Percentiles rank a stretch among this genome's conserved stretches.
Evolutionary conservation across 2,113 vertebrate genomes (phyloP).

Genomic region (Tachysurus vachellii): DNA sequence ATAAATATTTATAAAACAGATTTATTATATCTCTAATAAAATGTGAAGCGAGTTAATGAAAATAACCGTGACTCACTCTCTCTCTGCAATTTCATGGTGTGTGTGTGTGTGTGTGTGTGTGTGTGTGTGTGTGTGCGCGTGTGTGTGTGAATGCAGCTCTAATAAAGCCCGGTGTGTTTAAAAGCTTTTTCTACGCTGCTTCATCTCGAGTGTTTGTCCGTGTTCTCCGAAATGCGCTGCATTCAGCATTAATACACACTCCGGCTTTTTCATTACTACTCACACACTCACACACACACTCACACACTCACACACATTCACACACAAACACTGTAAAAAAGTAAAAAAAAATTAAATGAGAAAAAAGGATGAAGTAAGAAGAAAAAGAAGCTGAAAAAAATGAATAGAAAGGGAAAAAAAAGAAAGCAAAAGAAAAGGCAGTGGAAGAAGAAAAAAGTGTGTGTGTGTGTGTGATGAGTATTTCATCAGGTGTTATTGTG

Average conservation of each 20-base stretch:
- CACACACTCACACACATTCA: conserved; percentile 8
- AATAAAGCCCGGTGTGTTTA: no score
- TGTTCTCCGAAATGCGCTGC: no score
- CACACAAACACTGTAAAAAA: not conserved
- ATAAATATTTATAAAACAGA: conserved; percentile 19
- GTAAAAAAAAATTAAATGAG: conserved; percentile 1
- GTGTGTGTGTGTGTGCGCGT: conserved; percentile 34
- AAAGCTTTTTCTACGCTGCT: conserved; percentile 4
- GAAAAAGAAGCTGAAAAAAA: not conserved
- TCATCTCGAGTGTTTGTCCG: no score
- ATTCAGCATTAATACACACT: no score
- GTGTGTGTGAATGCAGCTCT: not conserved
- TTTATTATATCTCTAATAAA: conserved; percentile 26
- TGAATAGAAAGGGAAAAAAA: not conserved
- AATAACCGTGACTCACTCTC: not conserved
- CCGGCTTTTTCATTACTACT: conserved; percentile 41
- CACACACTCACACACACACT: conserved; percentile 10
- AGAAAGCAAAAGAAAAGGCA: not conserved
- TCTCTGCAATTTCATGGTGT: not conserved
- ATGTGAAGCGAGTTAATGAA: conserved; percentile 19
- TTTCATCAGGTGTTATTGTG: conserved; percentile 12
- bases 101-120: conserved; percentile 46
- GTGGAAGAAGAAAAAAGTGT: not conserved
- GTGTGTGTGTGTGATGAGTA: not conserved
- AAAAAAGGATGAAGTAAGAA: conserved; percentile 39